Evolutionary conservation across 2,113 vertebrate species (phyloP).

Genomic region (Tachysurus fulvidraco): DNA sequence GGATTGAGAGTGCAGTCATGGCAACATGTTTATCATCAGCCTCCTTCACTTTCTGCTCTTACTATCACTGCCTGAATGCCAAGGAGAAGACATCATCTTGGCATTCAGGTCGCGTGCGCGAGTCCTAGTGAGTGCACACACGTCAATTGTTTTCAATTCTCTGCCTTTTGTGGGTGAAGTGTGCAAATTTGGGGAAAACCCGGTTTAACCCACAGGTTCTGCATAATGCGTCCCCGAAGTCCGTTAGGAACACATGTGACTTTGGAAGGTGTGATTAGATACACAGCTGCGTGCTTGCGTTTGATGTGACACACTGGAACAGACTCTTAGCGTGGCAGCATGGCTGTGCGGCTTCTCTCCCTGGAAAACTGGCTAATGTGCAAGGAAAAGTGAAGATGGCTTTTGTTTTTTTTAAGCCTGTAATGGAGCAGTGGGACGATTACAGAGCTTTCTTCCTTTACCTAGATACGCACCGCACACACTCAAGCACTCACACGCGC

Average conservation of each 20-base stretch:
- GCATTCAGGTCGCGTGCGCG: slow-evolving; percentile 3
- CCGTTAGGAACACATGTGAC: not conserved
- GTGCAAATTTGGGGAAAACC: not conserved
- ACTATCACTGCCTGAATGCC: slow-evolving; percentile 50
- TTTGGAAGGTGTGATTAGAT: not conserved
- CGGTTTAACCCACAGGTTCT: not conserved
- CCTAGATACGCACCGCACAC: not conserved
- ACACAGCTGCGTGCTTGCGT: not conserved
- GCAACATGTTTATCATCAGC: slow-evolving; percentile 36
- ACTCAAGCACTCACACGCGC: not conserved
- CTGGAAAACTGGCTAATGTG: slow-evolving; percentile 59
- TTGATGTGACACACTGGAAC: not conserved
- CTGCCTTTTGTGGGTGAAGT: not conserved
- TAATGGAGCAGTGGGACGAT: not conserved
- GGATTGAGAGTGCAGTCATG: slow-evolving; percentile 1
- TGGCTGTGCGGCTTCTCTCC: not conserved
- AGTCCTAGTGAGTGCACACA: not conserved
- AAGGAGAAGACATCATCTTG: slow-evolving; percentile 51
- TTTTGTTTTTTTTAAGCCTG: slow-evolving; percentile 7
- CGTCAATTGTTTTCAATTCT: not conserved
- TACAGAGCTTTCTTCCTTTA: not conserved
- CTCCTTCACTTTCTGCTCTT: slow-evolving; percentile 48
- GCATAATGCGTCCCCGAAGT: not conserved
- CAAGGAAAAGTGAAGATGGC: slow-evolving; percentile 63
- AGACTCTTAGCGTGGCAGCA: slow-evolving; percentile 40